phyloP scores from a whole-genome alignment of 2,113 vertebrate species.

The Delphinus delphis region DNA sequence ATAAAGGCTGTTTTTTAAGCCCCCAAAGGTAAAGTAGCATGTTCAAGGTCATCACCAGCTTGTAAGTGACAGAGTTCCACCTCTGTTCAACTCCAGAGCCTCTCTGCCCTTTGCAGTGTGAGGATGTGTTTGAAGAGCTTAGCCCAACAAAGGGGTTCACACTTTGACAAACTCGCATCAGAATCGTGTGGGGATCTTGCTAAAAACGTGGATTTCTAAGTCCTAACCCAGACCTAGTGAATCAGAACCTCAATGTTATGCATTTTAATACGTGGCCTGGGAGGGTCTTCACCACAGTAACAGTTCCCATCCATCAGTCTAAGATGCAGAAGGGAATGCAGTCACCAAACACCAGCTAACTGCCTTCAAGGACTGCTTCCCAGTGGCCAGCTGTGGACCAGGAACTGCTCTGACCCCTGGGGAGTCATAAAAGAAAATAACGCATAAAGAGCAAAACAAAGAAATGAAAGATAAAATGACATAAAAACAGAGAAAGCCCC shows the following conservation, averaged over 20 bases:
- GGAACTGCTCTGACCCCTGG: background rate
- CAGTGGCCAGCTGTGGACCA: too few species aligned
- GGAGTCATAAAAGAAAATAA: background rate
- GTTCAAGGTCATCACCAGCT: background rate
- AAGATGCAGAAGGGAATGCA: too few species aligned
- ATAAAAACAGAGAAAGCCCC: background rate
- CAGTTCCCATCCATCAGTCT: accelerated
- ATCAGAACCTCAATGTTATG: background rate
- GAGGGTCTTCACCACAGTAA: background rate
- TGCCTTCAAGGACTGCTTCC: accelerated
- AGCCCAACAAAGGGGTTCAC: too few species aligned
- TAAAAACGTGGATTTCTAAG: background rate
- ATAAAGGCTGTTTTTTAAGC: background rate
- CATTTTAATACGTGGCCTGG: accelerated
- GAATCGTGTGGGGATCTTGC: background rate
- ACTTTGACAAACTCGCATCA: too few species aligned
- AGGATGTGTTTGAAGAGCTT: background rate
- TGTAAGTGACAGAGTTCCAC: background rate
- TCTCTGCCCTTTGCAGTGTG: background rate
- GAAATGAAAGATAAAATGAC: background rate
- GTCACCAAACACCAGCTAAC: background rate
- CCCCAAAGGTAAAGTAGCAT: background rate
- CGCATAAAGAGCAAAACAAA: background rate
- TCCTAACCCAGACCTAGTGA: background rate
- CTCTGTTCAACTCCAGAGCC: background rate